Conservation (phyloP, 2,797 vertebrate genomes). For the Melanogrammus aeglefinus region DNA sequence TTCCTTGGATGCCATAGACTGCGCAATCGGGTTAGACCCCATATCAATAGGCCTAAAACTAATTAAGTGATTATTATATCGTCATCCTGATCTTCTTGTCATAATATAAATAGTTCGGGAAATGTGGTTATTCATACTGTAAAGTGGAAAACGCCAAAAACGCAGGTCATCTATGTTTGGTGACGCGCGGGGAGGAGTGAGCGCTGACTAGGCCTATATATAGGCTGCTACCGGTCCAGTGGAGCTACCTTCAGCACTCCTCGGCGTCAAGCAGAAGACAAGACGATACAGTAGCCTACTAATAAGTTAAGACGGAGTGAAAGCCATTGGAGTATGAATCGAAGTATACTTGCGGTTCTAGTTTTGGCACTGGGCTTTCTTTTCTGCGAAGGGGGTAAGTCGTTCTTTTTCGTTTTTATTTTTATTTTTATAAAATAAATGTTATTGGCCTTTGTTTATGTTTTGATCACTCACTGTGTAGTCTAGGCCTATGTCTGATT, state of each 20-base stretch:
- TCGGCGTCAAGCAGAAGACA: background rate
- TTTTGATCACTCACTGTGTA: background rate
- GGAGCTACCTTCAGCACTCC: background rate
- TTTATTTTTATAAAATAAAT: background rate
- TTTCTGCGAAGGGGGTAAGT: conserved; percentile 66
- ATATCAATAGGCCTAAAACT: background rate
- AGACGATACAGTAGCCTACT: background rate
- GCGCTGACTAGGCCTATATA: background rate
- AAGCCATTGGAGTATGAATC: conserved; percentile 64
- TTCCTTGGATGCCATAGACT: background rate
- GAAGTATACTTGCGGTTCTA: conserved; percentile 39
- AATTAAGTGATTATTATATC: background rate
- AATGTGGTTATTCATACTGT: background rate
- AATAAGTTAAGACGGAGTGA: background rate
- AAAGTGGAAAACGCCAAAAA: background rate
- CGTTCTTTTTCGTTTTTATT: background rate
- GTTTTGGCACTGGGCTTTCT: conserved; percentile 58
- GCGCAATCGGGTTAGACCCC: background rate
- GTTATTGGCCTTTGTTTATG: background rate
- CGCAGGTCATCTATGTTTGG: background rate
- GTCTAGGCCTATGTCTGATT: background rate
- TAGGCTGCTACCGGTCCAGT: background rate
- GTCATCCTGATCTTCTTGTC: background rate
- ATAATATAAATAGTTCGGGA: background rate
- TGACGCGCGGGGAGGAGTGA: background rate